Percentiles rank a stretch among this genome's conserved stretches.
Conservation (phyloP, 2,797 vertebrate genomes). For the Sebastolobus altivelis region DNA sequence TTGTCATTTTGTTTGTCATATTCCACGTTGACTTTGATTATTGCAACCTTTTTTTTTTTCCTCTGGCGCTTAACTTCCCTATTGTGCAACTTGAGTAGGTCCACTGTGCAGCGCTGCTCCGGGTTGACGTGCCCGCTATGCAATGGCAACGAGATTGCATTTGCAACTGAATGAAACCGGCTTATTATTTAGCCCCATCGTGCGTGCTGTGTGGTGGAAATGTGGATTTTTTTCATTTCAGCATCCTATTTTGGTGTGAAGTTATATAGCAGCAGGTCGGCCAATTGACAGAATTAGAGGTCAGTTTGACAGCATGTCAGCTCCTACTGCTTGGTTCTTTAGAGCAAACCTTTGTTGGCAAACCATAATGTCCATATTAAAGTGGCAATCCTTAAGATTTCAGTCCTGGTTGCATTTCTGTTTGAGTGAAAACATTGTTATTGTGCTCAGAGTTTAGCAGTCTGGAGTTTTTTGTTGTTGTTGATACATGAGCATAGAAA, state of each 20-base stretch:
- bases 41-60: slow-evolving; percentile 19
- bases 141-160: slow-evolving; percentile 19
- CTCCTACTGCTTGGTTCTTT: slow-evolving; percentile 7
- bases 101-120: slow-evolving; percentile 56
- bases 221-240: neutral
- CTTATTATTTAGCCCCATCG: neutral
- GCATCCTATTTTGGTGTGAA: slow-evolving; percentile 4
- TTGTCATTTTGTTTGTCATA: slow-evolving; percentile 20
- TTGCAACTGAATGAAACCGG: slow-evolving; percentile 8
- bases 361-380: neutral
- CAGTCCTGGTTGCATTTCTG: no score
- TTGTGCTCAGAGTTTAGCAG: no score
- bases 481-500: no score
- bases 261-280: neutral
- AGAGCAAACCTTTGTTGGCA: slow-evolving; percentile 23
- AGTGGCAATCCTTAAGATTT: no score
- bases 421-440: no score
- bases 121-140: slow-evolving; percentile 56
- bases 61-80: slow-evolving; percentile 69
- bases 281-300: neutral
- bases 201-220: neutral
- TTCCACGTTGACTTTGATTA: slow-evolving; percentile 31
- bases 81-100: slow-evolving; percentile 76
- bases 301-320: slow-evolving; percentile 17
- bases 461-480: no score